Evolutionary conservation across 2,113 vertebrate genomes (phyloP).

Genomic region (Otis tarda): DNA sequence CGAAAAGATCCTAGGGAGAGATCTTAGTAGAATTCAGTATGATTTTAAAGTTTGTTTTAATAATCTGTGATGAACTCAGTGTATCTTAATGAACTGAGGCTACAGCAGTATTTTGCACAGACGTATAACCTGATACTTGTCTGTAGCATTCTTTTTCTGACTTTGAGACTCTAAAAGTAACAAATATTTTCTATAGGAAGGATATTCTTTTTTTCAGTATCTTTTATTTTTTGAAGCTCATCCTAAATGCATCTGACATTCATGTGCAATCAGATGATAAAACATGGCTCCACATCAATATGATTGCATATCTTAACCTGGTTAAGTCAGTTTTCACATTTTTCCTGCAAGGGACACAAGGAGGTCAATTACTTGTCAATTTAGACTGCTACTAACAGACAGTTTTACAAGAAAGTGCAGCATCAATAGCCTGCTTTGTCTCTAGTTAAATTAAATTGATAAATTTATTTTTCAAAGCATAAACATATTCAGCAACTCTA

Average conservation of each 20-base stretch:
- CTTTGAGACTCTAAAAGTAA: neutral
- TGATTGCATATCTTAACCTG: constrained; percentile 38
- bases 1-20: neutral
- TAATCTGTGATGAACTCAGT: neutral
- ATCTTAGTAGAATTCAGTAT: neutral
- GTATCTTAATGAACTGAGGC: neutral
- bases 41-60: neutral
- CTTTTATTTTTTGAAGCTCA: neutral
- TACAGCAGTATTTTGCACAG: neutral
- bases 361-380: constrained; percentile 47
- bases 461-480: neutral
- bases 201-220: neutral
- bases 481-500: neutral
- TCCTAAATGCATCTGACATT: neutral
- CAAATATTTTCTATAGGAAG: neutral
- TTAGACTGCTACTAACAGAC: neutral
- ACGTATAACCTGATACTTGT: neutral
- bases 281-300: neutral
- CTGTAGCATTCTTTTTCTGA: neutral
- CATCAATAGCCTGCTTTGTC: neutral
- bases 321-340: constrained; percentile 41
- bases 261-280: neutral
- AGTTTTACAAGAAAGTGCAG: neutral
- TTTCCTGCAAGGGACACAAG: neutral
- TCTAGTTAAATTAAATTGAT: neutral